phyloP scores from a whole-genome alignment of 2,888 invertebrate genomes.

The Euplagia quadripunctaria region DNA sequence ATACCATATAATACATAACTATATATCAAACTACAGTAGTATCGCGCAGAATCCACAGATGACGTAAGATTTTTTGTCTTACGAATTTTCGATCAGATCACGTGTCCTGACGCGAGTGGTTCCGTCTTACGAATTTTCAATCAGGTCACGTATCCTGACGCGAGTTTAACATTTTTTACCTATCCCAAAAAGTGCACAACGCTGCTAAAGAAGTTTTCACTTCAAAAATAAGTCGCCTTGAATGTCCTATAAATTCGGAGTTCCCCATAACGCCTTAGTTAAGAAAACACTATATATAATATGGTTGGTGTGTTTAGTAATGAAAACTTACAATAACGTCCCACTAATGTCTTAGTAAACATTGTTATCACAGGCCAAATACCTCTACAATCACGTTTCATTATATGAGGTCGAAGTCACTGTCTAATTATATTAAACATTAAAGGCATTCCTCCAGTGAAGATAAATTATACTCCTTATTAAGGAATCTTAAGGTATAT shows the following conservation, averaged over 20 bases:
- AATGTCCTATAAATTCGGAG: background rate
- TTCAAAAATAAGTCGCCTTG: no score
- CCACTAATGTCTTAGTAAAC: conserved; percentile 26
- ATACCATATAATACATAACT: no score
- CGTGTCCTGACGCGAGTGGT: no score
- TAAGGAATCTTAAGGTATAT: background rate
- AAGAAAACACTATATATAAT: background rate
- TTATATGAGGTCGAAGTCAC: conserved; percentile 7
- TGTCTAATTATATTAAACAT: conserved; percentile 14
- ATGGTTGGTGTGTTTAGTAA: background rate
- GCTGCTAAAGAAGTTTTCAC: no score
- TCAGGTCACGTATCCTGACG: no score
- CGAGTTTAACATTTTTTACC: no score
- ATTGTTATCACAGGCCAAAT: conserved; percentile 34
- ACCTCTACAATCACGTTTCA: conserved; percentile 27
- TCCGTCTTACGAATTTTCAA: no score
- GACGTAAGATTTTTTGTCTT: no score
- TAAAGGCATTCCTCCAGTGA: conserved; percentile 7
- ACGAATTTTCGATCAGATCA: no score
- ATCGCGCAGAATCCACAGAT: no score
- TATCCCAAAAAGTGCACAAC: no score
- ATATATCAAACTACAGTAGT: no score
- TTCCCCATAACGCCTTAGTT: background rate
- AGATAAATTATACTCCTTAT: conserved; percentile 7
- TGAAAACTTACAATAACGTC: conserved; percentile 6